Evolutionary conservation across 2,113 vertebrate species (phyloP).

Genomic region (Raphicerus campestris): DNA sequence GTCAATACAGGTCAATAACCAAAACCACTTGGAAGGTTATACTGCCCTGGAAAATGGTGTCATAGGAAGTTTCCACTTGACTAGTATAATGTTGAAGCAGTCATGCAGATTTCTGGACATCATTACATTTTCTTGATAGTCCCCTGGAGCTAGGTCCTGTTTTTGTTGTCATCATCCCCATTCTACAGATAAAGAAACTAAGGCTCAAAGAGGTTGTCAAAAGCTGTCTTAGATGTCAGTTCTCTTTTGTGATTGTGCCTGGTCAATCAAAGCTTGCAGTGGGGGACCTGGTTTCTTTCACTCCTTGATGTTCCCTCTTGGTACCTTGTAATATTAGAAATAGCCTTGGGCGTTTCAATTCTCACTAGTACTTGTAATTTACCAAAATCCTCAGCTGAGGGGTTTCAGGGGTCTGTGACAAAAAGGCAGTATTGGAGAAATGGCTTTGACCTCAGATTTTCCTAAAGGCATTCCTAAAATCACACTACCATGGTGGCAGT

Average conservation of each 20-base stretch:
- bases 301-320: neutral
- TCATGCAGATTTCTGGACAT: neutral
- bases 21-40: neutral
- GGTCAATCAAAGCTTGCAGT: neutral
- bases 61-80: neutral
- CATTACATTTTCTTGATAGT: neutral
- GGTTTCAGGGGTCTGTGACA: neutral
- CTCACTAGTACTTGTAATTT: neutral
- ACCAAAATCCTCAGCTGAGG: neutral
- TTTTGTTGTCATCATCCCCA: neutral
- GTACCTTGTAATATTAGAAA: neutral
- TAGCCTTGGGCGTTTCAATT: rapidly evolving
- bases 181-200: neutral
- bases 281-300: neutral
- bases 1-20: neutral
- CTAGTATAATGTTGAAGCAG: neutral
- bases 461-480: constrained; percentile 8
- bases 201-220: neutral
- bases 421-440: neutral
- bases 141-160: neutral
- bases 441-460: neutral
- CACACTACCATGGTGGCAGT: neutral
- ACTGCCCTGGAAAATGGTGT: neutral
- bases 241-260: neutral
- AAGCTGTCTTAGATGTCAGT: neutral